Conservation (phyloP, 2,888 invertebrate species). For the Syrphus vitripennis region DNA sequence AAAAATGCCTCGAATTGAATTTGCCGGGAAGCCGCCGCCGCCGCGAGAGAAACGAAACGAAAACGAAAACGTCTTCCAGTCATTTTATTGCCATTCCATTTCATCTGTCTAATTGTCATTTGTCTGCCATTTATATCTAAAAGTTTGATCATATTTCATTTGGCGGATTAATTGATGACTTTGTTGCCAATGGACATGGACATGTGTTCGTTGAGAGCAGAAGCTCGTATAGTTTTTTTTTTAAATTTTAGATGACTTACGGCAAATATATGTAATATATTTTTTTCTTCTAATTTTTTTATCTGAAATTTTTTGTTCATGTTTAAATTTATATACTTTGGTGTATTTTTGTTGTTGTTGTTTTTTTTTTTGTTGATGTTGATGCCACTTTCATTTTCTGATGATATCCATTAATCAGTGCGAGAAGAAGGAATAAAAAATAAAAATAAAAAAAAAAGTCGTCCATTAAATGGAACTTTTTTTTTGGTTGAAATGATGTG, state of each 20-base stretch:
- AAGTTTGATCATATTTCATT: slow-evolving; percentile 58
- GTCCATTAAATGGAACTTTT: slow-evolving; percentile 1
- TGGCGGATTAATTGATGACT: slow-evolving; percentile 61
- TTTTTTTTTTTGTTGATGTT: slow-evolving; percentile 30
- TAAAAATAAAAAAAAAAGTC: slow-evolving; percentile 2
- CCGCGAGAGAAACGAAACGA: background rate
- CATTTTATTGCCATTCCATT: slow-evolving; percentile 47
- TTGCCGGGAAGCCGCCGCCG: background rate
- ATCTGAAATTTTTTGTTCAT: slow-evolving; percentile 12
- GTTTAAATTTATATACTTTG: slow-evolving; percentile 33
- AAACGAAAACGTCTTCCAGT: background rate
- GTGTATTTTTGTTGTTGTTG: slow-evolving; percentile 19
- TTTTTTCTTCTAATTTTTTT: slow-evolving; percentile 1
- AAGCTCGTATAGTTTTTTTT: slow-evolving; percentile 11
- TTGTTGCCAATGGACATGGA: slow-evolving; percentile 54
- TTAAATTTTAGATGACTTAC: slow-evolving; percentile 23
- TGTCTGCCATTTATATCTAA: slow-evolving; percentile 64
- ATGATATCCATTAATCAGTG: slow-evolving; percentile 66
- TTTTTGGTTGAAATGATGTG: slow-evolving; percentile 22
- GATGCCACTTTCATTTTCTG: slow-evolving; percentile 62
- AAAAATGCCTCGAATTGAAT: slow-evolving; percentile 7
- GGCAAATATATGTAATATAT: slow-evolving; percentile 31
- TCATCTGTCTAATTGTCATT: slow-evolving; percentile 69
- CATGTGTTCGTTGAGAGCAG: slow-evolving; percentile 66
- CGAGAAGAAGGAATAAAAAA: background rate